Evolutionary conservation across 2,888 invertebrate genomes (phyloP), one percentile per base, ranked within the genome.

Genomic region (Scaptomyza tumidula): DNA sequence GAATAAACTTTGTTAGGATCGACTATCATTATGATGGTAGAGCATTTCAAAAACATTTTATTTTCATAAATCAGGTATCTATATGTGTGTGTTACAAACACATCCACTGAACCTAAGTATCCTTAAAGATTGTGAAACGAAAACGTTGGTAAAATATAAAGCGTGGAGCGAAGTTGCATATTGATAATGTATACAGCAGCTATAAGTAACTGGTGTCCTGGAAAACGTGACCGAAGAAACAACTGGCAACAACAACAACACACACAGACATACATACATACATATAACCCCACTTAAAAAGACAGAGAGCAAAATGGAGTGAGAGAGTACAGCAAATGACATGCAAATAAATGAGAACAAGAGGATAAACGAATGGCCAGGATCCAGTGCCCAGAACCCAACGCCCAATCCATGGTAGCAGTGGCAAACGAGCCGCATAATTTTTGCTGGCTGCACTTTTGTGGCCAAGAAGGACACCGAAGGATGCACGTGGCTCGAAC

Each of bases 321-420:
- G 11, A 24, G 71, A 29, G 3, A 31, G 76, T 29, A 48, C 63
- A 83, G 78, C 81, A 84, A 84, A 88, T 84, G 83, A 78, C 87
- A 84, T 84, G 83, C 83, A 84, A 84, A 84, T 84, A 84, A 84
- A 84, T 88, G 83, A 86, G 83, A 84, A 84, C 85, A 84, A 84
- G 88, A 72, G 83, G 75, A 86, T 88, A 88, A 84, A 88, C 88
- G 83, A 84, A 84, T 88, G 86, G 79, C 78, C 49, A n/a, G 61
- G 29, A 60, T 53, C 45, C 64, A 56, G 68, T 14, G 27, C 13
- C 7, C 66, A 54, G 68, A n/a, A 27, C 13, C 6, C 45, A 41
- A 66, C 37, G 11, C 43, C 48, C 53, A 41, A 35, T 37, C 41
- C 33, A 19, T 43, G 56, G 71, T 65, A 80, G 80, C 86, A 67